Percentiles rank a stretch among this genome's conserved stretches.
Conservation (phyloP, 2,797 vertebrate genomes). For the Scolopax rusticola region DNA sequence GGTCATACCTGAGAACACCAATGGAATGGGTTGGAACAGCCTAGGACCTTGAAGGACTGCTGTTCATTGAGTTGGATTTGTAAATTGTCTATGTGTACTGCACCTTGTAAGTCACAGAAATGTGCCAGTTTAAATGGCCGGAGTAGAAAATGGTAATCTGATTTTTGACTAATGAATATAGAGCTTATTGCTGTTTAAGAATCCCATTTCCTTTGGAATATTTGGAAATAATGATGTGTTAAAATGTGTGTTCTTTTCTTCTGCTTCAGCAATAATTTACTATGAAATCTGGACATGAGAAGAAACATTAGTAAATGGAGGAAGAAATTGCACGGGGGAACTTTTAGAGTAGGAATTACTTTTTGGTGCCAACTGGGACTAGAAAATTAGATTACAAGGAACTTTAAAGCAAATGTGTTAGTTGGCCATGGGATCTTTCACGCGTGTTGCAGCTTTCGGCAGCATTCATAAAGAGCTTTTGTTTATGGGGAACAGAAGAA, state of each 20-base stretch:
- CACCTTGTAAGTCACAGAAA: accelerated
- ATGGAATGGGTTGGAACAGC: background rate
- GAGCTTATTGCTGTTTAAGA: background rate
- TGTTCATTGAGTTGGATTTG: background rate
- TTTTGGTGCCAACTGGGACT: background rate
- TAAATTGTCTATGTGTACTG: background rate
- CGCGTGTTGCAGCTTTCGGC: background rate
- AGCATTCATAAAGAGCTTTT: background rate
- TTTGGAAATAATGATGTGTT: background rate
- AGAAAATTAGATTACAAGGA: background rate
- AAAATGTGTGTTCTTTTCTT: background rate
- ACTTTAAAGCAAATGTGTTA: background rate
- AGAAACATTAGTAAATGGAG: background rate
- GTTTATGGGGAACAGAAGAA: background rate
- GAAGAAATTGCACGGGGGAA: background rate
- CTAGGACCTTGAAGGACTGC: background rate
- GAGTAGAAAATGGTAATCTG: background rate
- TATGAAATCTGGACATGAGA: background rate
- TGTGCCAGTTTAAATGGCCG: background rate
- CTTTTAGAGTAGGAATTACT: background rate
- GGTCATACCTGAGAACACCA: background rate
- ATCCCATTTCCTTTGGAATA: background rate
- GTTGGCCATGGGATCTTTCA: background rate
- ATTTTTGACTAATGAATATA: background rate
- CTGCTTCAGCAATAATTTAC: background rate